Evolutionary conservation across 1,140 invertebrate genomes (phyloP).

Genomic region (Leptonema lineaticorne): DNA sequence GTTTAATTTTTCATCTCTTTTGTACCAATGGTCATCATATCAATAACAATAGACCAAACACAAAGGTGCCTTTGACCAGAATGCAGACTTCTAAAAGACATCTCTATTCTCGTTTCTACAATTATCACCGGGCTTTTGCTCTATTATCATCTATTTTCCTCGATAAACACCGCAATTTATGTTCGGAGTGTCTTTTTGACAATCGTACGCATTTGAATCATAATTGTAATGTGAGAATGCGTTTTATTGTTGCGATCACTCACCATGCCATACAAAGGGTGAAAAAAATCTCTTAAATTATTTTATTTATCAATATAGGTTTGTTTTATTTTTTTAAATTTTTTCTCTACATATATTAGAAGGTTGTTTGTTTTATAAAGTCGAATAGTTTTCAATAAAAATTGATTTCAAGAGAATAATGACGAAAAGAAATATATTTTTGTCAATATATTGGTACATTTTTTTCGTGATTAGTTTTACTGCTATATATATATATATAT

Average conservation of each 20-base stretch:
- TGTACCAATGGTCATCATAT: neutral
- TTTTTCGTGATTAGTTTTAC: no score
- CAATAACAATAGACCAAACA: neutral
- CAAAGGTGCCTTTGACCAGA: neutral
- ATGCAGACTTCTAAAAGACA: slow-evolving; percentile 8
- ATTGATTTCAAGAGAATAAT: no score
- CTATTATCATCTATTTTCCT: slow-evolving; percentile 35
- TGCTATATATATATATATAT: no score
- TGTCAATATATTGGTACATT: no score
- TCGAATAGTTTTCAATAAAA: no score
- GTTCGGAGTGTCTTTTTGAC: neutral
- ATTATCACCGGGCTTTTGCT: slow-evolving; percentile 18
- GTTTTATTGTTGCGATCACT: neutral
- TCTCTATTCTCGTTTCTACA: slow-evolving; percentile 32
- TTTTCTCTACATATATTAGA: no score
- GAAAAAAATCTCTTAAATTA: neutral
- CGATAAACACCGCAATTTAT: slow-evolving; percentile 39
- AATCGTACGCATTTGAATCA: slow-evolving; percentile 15
- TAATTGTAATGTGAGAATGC: slow-evolving; percentile 7
- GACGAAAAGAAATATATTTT: no score
- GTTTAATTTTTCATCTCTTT: neutral
- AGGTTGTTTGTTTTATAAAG: no score
- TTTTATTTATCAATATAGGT: no score
- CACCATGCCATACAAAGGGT: neutral
- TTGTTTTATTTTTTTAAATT: no score